Conservation (phyloP, 2,888 invertebrate species). For the Heliconius ethilla region DNA sequence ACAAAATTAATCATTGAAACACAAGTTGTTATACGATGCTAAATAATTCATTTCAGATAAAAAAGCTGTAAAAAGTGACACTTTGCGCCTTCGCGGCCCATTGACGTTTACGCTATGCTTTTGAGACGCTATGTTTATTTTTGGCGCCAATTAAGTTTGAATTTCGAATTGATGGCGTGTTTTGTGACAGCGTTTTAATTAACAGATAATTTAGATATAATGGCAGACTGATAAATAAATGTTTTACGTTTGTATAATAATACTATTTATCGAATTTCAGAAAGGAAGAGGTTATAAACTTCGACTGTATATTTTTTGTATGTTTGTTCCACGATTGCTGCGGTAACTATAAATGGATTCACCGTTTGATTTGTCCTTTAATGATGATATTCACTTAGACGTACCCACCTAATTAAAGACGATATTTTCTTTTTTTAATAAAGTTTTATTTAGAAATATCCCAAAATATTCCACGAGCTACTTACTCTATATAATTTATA, state of each 20-base stretch:
- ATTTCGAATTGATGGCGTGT: slow-evolving; percentile 20
- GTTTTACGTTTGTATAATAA: not conserved
- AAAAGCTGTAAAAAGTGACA: slow-evolving; percentile 38
- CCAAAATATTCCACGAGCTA: no score
- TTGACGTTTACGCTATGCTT: slow-evolving; percentile 63
- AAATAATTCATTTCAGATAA: slow-evolving; percentile 40
- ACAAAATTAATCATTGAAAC: slow-evolving; percentile 46
- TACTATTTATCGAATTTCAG: not conserved
- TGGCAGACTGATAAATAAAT: not conserved
- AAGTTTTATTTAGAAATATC: no score
- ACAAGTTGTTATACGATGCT: slow-evolving; percentile 43
- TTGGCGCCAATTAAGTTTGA: slow-evolving; percentile 63
- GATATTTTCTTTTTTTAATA: no score
- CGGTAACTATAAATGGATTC: not conserved
- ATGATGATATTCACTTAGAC: no score
- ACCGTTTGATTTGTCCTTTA: not conserved
- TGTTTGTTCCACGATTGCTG: not conserved
- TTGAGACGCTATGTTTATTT: slow-evolving; percentile 55
- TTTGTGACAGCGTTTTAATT: slow-evolving; percentile 12
- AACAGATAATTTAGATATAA: slow-evolving; percentile 6
- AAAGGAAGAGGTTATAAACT: not conserved
- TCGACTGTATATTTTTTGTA: not conserved
- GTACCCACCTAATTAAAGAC: no score
- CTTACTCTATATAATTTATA: no score
- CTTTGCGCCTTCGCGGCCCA: slow-evolving; percentile 70